Percentiles rank a stretch among this genome's conserved stretches.
Evolutionary conservation across 2,888 invertebrate genomes (phyloP).

Genomic region (Orgyia antiqua): DNA sequence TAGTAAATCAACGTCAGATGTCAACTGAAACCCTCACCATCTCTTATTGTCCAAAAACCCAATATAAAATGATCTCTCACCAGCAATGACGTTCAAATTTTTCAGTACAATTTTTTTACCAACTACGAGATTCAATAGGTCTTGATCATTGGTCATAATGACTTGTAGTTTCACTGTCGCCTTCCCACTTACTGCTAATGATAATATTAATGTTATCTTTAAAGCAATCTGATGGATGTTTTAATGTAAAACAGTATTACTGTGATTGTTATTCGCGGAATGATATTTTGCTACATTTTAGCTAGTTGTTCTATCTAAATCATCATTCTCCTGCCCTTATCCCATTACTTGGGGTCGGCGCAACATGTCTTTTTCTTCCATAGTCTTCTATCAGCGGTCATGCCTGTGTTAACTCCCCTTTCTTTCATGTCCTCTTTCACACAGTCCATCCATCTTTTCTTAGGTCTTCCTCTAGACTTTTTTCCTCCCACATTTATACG

Average conservation of each 20-base stretch:
- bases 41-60: conserved; percentile 45
- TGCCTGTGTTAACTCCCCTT: too few relatives aligned
- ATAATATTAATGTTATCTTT: conserved; percentile 72
- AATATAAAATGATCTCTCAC: conserved; percentile 34
- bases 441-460: too few relatives aligned
- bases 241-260: conserved; percentile 28
- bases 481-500: too few relatives aligned
- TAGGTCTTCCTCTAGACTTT: too few relatives aligned
- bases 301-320: too few relatives aligned
- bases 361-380: too few relatives aligned
- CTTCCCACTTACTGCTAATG: conserved; percentile 70
- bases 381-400: too few relatives aligned
- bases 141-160: conserved; percentile 44
- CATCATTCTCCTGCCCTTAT: too few relatives aligned
- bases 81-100: conserved; percentile 37
- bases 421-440: too few relatives aligned
- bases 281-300: too few relatives aligned
- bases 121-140: conserved; percentile 29
- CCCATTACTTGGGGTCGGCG: too few relatives aligned
- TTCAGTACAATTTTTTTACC: conserved; percentile 13
- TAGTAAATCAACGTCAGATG: conserved; percentile 76
- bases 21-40: conserved; percentile 60
- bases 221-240: conserved; percentile 57
- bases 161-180: conserved; percentile 68
- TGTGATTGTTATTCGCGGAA: conserved; percentile 20